Percentiles rank a stretch among this genome's conserved stretches.
Evolutionary conservation across 2,113 vertebrate species (phyloP).

Genomic region (Scomber colias): DNA sequence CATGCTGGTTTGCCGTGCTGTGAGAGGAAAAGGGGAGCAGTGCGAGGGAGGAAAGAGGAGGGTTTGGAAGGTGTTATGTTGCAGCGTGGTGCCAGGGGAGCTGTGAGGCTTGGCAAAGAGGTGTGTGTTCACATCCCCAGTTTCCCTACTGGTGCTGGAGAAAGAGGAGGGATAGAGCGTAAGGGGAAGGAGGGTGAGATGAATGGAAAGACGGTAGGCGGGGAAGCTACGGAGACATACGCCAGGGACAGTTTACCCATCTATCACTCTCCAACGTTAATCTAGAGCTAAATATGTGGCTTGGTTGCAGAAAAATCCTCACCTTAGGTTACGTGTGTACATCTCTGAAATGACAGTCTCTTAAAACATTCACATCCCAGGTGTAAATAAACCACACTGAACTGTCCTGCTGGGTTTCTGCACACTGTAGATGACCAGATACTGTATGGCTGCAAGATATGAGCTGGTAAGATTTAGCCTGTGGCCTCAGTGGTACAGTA

Average conservation of each 20-base stretch:
- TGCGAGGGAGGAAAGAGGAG: conserved; percentile 60
- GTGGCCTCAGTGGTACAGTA: conserved; percentile 20
- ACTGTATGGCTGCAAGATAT: conserved; percentile 23
- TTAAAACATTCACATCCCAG: conserved; percentile 61
- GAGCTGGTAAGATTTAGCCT: conserved; percentile 6
- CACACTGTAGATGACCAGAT: conserved; percentile 19
- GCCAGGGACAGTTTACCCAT: conserved; percentile 66
- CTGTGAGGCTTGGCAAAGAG: conserved; percentile 78
- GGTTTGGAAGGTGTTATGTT: conserved; percentile 79
- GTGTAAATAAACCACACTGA: conserved; percentile 57
- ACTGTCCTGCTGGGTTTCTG: conserved; percentile 39
- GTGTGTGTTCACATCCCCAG: conserved; percentile 71
- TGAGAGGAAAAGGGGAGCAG: conserved; percentile 63
- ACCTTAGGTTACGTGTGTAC: not conserved
- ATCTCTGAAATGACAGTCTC: conserved; percentile 53
- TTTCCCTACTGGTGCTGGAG: conserved; percentile 64
- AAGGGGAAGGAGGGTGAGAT: conserved; percentile 44
- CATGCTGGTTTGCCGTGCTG: conserved; percentile 71
- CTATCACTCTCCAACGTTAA: conserved; percentile 55
- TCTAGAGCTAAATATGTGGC: conserved; percentile 54
- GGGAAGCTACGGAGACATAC: conserved; percentile 49
- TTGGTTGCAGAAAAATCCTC: conserved; percentile 28
- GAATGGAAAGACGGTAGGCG: conserved; percentile 66
- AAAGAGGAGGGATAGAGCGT: conserved; percentile 43
- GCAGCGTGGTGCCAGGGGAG: conserved; percentile 79